Conservation (phyloP, 2,797 vertebrate genomes). For the Silurus aristotelis region DNA sequence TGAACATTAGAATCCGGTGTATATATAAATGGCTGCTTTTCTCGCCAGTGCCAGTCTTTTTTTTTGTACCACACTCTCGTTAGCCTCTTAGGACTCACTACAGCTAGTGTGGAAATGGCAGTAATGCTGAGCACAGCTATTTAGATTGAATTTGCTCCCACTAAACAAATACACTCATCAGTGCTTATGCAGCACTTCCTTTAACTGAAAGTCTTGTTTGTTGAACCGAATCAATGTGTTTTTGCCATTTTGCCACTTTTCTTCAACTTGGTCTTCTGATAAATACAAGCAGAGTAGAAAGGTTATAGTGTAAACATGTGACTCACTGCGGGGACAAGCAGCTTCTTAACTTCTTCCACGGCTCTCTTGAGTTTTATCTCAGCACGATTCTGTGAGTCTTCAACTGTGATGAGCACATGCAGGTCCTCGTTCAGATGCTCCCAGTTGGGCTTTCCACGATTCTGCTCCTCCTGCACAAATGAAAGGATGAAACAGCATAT, state of each 20-base stretch:
- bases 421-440: slow-evolving; percentile 99
- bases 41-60: slow-evolving; percentile 16
- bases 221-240: slow-evolving; percentile 42
- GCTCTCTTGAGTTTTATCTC: slow-evolving; percentile 98
- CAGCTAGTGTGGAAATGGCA: slow-evolving; percentile 32
- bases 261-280: slow-evolving; percentile 1
- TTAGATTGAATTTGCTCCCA: slow-evolving; percentile 32
- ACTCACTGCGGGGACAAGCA: slow-evolving; percentile 96
- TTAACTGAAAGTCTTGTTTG: slow-evolving; percentile 42
- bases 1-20: slow-evolving; percentile 34
- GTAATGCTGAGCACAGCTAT: slow-evolving; percentile 46
- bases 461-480: slow-evolving; percentile 90
- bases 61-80: not conserved
- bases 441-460: slow-evolving; percentile 98
- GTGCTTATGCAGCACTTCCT: slow-evolving; percentile 44
- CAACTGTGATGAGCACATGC: slow-evolving; percentile 97
- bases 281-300: slow-evolving; percentile 29
- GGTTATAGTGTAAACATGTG: slow-evolving; percentile 14
- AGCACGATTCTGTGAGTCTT: slow-evolving; percentile 97
- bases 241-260: slow-evolving; percentile 45
- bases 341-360: slow-evolving; percentile 96
- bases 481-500: not conserved
- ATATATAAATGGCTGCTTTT: not conserved
- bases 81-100: slow-evolving; percentile 33
- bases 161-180: slow-evolving; percentile 49